phyloP scores from a whole-genome alignment of 2,113 vertebrate species.

The Vulpes vulpes region DNA sequence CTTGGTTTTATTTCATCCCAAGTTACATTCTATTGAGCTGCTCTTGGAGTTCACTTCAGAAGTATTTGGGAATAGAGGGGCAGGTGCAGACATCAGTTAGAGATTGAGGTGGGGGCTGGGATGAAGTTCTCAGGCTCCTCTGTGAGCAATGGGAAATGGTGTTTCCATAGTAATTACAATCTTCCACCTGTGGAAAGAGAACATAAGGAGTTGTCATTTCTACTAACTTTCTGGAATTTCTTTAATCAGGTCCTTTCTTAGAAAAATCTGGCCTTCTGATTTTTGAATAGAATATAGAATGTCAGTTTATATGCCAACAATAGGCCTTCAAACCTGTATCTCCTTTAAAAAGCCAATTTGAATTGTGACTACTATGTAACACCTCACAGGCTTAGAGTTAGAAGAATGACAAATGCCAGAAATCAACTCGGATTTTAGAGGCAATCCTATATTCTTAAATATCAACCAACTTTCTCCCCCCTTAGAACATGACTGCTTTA shows the following conservation, averaged over 20 bases:
- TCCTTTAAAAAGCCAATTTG: conserved; percentile 59
- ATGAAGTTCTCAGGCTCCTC: background rate
- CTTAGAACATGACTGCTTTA: background rate
- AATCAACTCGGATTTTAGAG: conserved; percentile 41
- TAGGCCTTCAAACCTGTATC: background rate
- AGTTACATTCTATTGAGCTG: background rate
- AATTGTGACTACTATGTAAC: background rate
- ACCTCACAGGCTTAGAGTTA: background rate
- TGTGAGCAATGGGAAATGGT: background rate
- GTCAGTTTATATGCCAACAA: conserved; percentile 7
- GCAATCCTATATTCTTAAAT: background rate
- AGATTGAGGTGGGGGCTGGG: background rate
- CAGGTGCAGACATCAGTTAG: background rate
- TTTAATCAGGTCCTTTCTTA: conserved; percentile 22
- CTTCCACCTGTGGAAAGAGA: background rate
- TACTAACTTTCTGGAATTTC: conserved; percentile 44
- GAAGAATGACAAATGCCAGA: conserved; percentile 52
- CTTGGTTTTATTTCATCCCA: background rate
- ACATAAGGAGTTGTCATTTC: conserved; percentile 3
- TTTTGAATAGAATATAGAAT: conserved; percentile 27
- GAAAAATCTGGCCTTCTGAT: conserved; percentile 20
- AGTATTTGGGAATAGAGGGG: conserved; percentile 18
- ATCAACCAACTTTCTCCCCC: background rate
- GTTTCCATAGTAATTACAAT: conserved; percentile 37
- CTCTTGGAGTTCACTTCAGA: conserved; percentile 57